These are phyloP conservation scores for Sebastes itinus DNA, from an alignment of 2,797 vertebrate species.

Conservation along the genomic window DNA sequence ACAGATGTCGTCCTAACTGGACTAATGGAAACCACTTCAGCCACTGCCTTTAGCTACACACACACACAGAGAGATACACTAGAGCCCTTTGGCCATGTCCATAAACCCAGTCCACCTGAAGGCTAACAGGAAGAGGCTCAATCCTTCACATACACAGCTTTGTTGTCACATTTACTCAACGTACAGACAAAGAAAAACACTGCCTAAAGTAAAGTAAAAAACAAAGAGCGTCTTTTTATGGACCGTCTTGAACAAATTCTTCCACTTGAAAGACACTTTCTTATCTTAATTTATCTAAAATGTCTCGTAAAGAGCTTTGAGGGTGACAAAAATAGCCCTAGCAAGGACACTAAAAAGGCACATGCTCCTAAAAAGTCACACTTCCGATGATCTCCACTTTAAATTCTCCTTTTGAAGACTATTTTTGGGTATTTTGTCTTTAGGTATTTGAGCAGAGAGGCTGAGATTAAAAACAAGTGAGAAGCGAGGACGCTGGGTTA, in stretches of 20 bases:
- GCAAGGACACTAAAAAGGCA: constrained; percentile 7
- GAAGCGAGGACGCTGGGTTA: constrained; percentile 1
- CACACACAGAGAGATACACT: constrained; percentile 6
- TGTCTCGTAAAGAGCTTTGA: constrained; percentile 10
- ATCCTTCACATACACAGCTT: background rate
- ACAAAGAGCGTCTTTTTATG: background rate
- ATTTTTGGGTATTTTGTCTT: background rate
- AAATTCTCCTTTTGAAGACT: background rate
- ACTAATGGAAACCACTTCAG: constrained; percentile 73
- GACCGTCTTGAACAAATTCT: background rate
- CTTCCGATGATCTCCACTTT: background rate
- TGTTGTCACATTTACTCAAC: constrained; percentile 46
- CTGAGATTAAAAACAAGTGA: background rate
- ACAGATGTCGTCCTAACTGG: constrained; percentile 75
- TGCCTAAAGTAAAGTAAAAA: constrained; percentile 5
- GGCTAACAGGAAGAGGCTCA: constrained; percentile 21
- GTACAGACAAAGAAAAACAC: constrained; percentile 3
- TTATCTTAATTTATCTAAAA: constrained; percentile 26
- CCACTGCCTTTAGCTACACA: constrained; percentile 36
- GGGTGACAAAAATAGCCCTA: constrained; percentile 2
- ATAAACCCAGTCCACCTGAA: constrained; percentile 47
- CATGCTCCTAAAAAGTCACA: background rate
- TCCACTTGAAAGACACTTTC: constrained; percentile 6
- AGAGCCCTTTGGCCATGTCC: constrained; percentile 27
- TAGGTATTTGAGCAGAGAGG: background rate